Evolutionary conservation across 2,888 invertebrate genomes (phyloP), one percentile per base, ranked within the genome.

Genomic region (Ecliptopera silaceata): DNA sequence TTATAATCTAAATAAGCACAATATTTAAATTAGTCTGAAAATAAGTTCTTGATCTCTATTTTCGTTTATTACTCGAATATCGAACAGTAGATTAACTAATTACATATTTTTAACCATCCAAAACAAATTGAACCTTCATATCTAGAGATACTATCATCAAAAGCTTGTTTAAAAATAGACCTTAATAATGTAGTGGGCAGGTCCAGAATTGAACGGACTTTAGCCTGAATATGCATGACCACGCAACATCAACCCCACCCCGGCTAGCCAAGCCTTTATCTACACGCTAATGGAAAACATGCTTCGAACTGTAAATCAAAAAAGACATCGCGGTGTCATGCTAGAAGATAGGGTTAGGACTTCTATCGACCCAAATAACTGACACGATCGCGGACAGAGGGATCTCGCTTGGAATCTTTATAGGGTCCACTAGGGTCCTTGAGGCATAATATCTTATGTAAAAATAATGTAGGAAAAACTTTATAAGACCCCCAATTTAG

Each of bases 171-270:
- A 62, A 69, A 71, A 74, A 77, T 74, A 77, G 68, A 74, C 69
- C 66, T 63, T 71, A 74, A 75, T 77, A 69, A 68, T 61, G 63
- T 66, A 75, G 74, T 69, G 76, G 63, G 78, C 70, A 74, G 68
- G 64, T 72, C 67, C 68, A 69, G 65, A 69, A 69, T 74, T 66
- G 70, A 79, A 79, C 75, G 74, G 76, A 73, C 67, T 72, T 71
- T 75, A 74, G 79, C 78, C 80, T 86, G 77, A 79, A 82, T 84
- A 85, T 84, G 79, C 84, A 85, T 86, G 80, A 82, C 77, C 82
- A 87, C 86, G 87, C 85, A 75, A 86, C 22, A 48, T 50, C 44
- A 50, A 50, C 54, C 60, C 61, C 68, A 77, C 84, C 80, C 72
- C 70, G 73, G 80, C 78, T 69, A 69, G 78, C 82, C 85, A 80